Base-by-base conservation (phyloP, 2,797 vertebrate genomes). In the Babyrousa celebensis region DNA sequence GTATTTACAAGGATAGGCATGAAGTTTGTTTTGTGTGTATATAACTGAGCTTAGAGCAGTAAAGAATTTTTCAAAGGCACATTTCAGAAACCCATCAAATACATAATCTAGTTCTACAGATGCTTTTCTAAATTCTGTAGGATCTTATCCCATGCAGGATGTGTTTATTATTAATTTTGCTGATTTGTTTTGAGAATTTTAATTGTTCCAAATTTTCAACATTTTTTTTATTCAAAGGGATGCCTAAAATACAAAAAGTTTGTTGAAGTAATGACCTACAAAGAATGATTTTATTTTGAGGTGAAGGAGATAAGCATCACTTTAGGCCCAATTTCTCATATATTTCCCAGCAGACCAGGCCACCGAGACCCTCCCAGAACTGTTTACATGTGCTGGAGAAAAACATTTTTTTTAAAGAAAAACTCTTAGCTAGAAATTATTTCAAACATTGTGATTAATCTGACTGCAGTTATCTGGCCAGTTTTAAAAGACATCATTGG, bases 371-470 rank as follows among this genome's bases (percentile, higher is more conserved):
- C 29, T 92, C 10, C 5, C n/a, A 52, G 14, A 94, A 65, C 43
- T 71, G 14, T 52, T 87, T 70, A 43, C 0, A 32, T 43, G 18
- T n/a, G 25, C 1, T 68, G 17, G 10, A 60, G 62, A 40, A 84
- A 65, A 78, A 48, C 20, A 11, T 12, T 29, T 14, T 56, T 52
- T 32, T 63, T 80, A 1, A 85, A 85, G 56, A 63, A 79, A 92
- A 88, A 11, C 36, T 52, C 5, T 87, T 12, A 62, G 77, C 48
- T 89, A 77, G 93, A 92, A 91, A 71, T 52, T 48, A 74, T 74
- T 96, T 94, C 54, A 90, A 94, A 85, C 62, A 78, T 74, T 80
- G 12, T 70, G 32, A 89, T 54, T 62, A 63, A 89, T 90, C 58
- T 89, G 4, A 68, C 17, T 68, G 8, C 79, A 43, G 70, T 90